These are phyloP conservation scores for Australoheros scitulus DNA, from an alignment of 2,113 vertebrate species.

Conservation along the genomic window DNA sequence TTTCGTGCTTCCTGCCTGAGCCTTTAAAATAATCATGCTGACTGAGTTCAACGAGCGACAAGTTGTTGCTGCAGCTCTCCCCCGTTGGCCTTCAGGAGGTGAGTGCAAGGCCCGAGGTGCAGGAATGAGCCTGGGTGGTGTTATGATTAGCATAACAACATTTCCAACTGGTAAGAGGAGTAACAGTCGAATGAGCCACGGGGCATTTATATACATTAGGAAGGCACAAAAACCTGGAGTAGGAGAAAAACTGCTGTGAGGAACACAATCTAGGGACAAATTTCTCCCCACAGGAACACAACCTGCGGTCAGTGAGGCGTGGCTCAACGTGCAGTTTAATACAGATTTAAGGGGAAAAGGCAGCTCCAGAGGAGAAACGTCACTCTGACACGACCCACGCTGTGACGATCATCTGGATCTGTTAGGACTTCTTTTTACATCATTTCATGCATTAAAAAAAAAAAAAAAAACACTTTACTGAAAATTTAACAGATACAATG, in stretches of 20 bases:
- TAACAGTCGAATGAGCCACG: background rate
- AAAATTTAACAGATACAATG: background rate
- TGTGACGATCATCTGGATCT: background rate
- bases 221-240: background rate
- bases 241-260: background rate
- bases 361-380: background rate
- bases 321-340: background rate
- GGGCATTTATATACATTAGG: background rate
- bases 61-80: background rate
- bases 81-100: background rate
- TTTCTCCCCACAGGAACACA: no score
- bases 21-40: background rate
- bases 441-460: background rate
- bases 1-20: background rate
- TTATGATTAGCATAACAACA: slow-evolving; percentile 46
- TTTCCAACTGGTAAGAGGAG: slow-evolving; percentile 36
- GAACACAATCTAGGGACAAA: no score
- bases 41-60: background rate
- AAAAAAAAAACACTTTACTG: background rate
- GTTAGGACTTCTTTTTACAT: background rate
- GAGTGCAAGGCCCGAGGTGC: background rate
- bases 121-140: background rate
- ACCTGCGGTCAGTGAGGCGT: background rate
- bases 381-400: background rate
- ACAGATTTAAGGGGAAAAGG: background rate